A percentile compares a stretch with the other conserved stretches of the same genome.
Evolutionary conservation across 2,888 invertebrate species (phyloP).

Genomic region (Drosophila phalerata): DNA sequence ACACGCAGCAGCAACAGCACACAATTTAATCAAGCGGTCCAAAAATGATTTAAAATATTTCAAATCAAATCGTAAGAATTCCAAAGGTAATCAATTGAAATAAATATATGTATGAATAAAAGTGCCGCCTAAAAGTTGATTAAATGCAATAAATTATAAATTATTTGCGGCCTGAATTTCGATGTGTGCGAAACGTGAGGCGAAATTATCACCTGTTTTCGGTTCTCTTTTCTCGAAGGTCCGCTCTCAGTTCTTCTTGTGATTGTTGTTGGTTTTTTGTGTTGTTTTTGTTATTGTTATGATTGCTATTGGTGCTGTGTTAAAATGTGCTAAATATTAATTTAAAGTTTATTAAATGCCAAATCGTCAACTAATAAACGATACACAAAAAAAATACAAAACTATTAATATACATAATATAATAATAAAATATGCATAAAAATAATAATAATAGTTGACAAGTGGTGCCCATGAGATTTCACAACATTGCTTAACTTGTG

Average conservation of each 20-base stretch:
- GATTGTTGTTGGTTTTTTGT: constrained; percentile 1
- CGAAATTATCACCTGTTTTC: constrained; percentile 21
- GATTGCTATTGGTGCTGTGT: neutral
- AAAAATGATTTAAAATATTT: constrained; percentile 12
- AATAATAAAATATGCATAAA: neutral
- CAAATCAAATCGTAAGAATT: constrained; percentile 1
- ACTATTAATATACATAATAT: neutral
- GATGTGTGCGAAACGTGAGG: constrained; percentile 1
- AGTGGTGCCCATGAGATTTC: neutral
- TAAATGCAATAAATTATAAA: neutral
- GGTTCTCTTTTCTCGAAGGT: constrained; percentile 1
- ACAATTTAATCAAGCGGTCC: neutral
- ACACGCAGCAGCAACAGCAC: constrained; percentile 46
- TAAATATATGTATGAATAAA: neutral
- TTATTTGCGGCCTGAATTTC: neutral
- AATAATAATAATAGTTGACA: neutral
- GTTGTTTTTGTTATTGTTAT: neutral
- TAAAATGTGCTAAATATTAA: neutral
- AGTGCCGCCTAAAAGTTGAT: constrained; percentile 17
- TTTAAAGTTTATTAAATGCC: neutral
- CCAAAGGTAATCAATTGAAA: neutral
- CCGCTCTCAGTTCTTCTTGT: constrained; percentile 1
- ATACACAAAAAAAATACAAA: neutral
- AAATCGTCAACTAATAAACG: neutral
- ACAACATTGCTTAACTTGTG: too few relatives aligned